phyloP scores from a whole-genome alignment of 2,888 invertebrate genomes.

The Trisateles emortualis region DNA sequence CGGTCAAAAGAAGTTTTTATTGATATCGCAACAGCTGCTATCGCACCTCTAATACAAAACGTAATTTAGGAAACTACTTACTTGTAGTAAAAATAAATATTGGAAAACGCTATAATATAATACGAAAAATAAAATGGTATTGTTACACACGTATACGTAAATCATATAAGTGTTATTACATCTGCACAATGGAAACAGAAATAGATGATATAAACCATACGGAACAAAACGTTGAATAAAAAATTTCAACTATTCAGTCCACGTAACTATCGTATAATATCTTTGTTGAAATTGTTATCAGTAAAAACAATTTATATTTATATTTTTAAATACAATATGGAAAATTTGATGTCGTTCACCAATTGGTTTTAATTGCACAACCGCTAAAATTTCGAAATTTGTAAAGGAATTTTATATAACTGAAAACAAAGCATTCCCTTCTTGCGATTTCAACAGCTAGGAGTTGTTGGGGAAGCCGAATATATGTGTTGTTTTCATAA shows the following conservation, averaged over 20 bases:
- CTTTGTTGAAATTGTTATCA: neutral
- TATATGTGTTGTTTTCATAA: neutral
- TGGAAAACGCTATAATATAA: neutral
- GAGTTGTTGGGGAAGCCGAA: neutral
- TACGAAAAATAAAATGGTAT: neutral
- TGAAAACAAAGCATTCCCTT: neutral
- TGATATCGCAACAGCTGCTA: neutral
- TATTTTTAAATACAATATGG: neutral
- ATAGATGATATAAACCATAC: constrained; percentile 5
- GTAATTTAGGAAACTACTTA: too few relatives aligned
- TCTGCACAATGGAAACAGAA: constrained; percentile 6
- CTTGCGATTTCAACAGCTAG: neutral
- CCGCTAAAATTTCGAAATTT: neutral
- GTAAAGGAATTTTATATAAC: constrained; percentile 2
- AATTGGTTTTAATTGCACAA: constrained; percentile 12
- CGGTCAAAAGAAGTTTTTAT: too few relatives aligned
- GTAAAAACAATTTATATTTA: neutral
- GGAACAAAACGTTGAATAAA: constrained; percentile 4
- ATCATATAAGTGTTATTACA: neutral
- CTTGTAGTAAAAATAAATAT: neutral
- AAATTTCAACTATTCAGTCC: neutral
- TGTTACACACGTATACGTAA: neutral
- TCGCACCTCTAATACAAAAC: too few relatives aligned
- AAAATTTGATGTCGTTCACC: neutral
- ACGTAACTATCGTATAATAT: neutral